Evolutionary conservation across 2,797 vertebrate species (phyloP), one percentile per base, ranked within the genome.

Genomic region (Coccyzus lansbergi): DNA sequence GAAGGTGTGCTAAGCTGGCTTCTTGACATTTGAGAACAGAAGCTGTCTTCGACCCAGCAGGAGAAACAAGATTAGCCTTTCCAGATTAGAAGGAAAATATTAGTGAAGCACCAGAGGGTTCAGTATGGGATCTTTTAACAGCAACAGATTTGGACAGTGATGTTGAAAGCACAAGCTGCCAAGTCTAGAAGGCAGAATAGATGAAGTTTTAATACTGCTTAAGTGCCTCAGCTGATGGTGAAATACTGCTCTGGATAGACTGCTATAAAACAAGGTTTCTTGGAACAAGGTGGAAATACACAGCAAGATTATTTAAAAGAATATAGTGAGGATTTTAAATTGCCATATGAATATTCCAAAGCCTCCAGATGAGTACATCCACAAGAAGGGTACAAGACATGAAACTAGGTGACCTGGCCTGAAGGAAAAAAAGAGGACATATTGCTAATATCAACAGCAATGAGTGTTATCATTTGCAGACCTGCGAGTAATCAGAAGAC

Each of bases 151-250:
- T 85, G 72, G 44, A 21, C 4, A 6, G 86, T 87, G 88, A 80
- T 80, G 72, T 40, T 94, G 78, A 93, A 88, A 82, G 75, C 70
- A 95, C 55, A 77, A 42, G 24, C 62, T 92, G 78, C 62, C 94
- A 81, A 92, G 55, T 92, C 81, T 81, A 52, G 68, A 92, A 88
- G 77, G 46, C 33, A 90, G 49, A n/a, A 88, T 84, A 77, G 90
- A 93, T 96, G 94, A 91, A 86, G 49, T 56, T 84, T 64, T 88
- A 95, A 94, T 95, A 81, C 55, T 88, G 69, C 36, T 91, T 87
- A 59, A 90, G 78, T 79, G 38, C 63, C 49, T 93, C 89, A 75
- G 55, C 77, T 93, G 82, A 86, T 80, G 62, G 79, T 82, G 84
- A 96, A 93, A 93, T 21, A 62, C 72, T 80, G 51, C 58, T 94